Evolutionary conservation across 2,888 invertebrate genomes (phyloP).

Genomic region (Stramonita haemastoma): DNA sequence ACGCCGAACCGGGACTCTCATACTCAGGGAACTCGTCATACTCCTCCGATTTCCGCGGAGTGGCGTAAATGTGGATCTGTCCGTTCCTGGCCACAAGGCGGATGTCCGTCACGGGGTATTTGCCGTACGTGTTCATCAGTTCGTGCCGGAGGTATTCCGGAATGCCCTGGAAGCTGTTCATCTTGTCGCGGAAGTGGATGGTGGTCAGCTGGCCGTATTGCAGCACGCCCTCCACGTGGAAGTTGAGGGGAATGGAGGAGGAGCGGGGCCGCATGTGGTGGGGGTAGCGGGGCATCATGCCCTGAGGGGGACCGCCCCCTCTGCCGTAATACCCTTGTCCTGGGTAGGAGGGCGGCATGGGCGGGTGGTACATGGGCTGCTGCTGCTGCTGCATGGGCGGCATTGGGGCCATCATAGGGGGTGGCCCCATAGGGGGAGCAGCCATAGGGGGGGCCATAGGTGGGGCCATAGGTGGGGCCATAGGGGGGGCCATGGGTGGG

Average conservation of each 20-base stretch:
- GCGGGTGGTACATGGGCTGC: background rate
- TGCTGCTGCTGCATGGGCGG: background rate
- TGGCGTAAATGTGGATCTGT: constrained; percentile 55
- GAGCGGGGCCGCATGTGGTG: constrained; percentile 13
- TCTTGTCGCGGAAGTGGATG: constrained; percentile 47
- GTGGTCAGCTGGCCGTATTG: constrained; percentile 52
- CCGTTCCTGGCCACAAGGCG: constrained; percentile 47
- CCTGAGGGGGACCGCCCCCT: background rate
- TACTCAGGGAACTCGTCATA: background rate
- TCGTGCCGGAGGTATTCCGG: constrained; percentile 52
- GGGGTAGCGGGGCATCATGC: background rate
- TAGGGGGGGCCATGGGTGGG: background rate
- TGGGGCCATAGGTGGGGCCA: background rate
- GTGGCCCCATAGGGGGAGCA: background rate
- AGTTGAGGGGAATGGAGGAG: constrained; percentile 27
- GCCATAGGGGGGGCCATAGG: background rate
- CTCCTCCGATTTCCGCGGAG: constrained; percentile 30
- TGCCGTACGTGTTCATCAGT: constrained; percentile 51
- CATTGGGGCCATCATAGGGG: background rate
- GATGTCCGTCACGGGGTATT: constrained; percentile 50
- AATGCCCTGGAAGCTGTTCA: constrained; percentile 47
- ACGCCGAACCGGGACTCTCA: background rate
- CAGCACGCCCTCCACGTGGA: constrained; percentile 47
- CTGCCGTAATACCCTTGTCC: background rate
- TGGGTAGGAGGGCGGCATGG: background rate